Conservation (phyloP, 2,113 vertebrate species). For the Antigone vipio region DNA sequence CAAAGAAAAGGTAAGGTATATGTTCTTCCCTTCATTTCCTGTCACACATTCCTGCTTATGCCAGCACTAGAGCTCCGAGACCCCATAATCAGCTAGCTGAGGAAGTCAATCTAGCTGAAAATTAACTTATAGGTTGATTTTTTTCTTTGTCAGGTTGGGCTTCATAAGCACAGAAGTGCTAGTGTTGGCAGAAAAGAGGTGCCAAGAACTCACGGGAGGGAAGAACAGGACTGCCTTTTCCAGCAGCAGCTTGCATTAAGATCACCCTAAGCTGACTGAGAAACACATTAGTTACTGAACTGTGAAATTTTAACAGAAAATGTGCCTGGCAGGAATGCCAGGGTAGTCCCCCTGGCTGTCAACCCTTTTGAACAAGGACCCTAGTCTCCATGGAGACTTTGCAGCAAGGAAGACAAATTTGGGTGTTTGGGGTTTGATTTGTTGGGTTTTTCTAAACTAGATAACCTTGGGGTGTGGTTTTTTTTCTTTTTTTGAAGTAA, state of each 20-base stretch:
- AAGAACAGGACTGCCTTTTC: background rate
- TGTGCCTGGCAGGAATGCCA: background rate
- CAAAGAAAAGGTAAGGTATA: background rate
- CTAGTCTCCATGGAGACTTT: background rate
- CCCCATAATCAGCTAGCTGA: background rate
- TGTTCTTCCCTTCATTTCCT: background rate
- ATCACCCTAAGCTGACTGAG: slow-evolving; percentile 3
- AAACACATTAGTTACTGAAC: background rate
- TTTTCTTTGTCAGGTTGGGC: background rate
- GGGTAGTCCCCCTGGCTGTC: background rate
- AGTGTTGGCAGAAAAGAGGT: slow-evolving; percentile 7
- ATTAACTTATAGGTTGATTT: background rate
- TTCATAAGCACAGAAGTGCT: background rate
- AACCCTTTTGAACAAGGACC: background rate
- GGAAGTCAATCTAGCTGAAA: slow-evolving; percentile 4
- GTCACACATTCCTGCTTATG: background rate
- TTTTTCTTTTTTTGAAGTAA: background rate
- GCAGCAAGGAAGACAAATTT: background rate
- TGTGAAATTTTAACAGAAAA: background rate
- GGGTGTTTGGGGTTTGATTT: no score
- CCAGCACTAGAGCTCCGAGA: background rate
- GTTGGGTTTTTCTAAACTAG: background rate
- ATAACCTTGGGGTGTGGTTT: accelerated
- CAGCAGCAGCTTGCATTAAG: background rate
- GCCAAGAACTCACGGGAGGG: background rate